A percentile compares a stretch with the other conserved stretches of the same genome.
phyloP scores from a whole-genome alignment of 1,140 invertebrate genomes.

The Aricia agestis region DNA sequence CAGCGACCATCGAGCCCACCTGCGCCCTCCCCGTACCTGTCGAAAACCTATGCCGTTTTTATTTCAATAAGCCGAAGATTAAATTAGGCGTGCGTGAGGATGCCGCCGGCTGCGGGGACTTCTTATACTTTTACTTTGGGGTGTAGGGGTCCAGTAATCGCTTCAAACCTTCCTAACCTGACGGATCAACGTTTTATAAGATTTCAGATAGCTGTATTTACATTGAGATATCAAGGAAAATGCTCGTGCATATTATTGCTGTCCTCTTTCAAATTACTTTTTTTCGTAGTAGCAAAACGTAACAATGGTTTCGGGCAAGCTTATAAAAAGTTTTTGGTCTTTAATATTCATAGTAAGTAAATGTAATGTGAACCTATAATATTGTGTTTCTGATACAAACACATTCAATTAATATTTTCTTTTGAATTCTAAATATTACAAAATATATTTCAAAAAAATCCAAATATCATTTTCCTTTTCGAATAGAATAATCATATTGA shows the following conservation, averaged over 20 bases:
- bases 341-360: too few species aligned
- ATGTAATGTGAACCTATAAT: too few species aligned
- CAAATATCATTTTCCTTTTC: neutral
- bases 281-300: neutral
- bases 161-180: neutral
- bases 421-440: too few species aligned
- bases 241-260: neutral
- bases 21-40: conserved; percentile 67
- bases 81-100: conserved; percentile 55
- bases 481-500: neutral
- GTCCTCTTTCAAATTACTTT: neutral
- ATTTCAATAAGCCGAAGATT: conserved; percentile 73
- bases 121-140: conserved; percentile 37
- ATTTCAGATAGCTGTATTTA: neutral
- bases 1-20: conserved; percentile 72
- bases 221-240: neutral
- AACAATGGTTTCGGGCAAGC: neutral
- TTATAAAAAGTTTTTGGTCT: too few species aligned
- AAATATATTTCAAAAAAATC: neutral
- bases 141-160: conserved; percentile 14
- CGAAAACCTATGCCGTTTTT: conserved; percentile 75
- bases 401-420: too few species aligned
- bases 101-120: conserved; percentile 20
- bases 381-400: too few species aligned
- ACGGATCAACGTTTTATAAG: conserved; percentile 3